Evolutionary conservation across 2,888 invertebrate genomes (phyloP).

Genomic region (Yponomeuta cagnagella): DNA sequence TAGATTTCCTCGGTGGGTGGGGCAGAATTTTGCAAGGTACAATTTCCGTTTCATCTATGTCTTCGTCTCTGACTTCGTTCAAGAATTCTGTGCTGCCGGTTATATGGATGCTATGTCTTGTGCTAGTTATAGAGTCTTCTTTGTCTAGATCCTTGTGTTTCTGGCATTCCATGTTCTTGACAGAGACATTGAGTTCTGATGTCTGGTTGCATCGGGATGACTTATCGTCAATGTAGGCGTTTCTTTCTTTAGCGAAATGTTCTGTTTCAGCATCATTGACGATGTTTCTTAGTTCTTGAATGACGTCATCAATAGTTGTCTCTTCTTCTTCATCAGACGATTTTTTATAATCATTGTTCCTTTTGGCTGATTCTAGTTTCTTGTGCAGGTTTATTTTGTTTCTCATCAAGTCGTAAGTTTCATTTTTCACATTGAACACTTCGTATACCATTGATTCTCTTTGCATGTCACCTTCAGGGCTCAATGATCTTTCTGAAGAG

Average conservation of each 20-base stretch:
- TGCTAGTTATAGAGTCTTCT: slow-evolving; percentile 73
- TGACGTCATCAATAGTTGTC: slow-evolving; percentile 91
- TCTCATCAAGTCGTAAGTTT: slow-evolving; percentile 68
- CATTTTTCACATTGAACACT: slow-evolving; percentile 76
- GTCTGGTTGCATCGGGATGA: slow-evolving; percentile 59
- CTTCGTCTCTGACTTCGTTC: slow-evolving; percentile 59
- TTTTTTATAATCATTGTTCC: slow-evolving; percentile 46
- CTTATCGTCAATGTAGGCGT: slow-evolving; percentile 41
- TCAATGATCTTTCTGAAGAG: slow-evolving; percentile 87
- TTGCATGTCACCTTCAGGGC: slow-evolving; percentile 81
- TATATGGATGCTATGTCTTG: slow-evolving; percentile 69
- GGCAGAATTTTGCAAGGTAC: slow-evolving; percentile 86
- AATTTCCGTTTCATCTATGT: slow-evolving; percentile 79
- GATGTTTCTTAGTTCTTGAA: slow-evolving; percentile 89
- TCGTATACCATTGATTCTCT: slow-evolving; percentile 78
- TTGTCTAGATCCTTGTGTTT: slow-evolving; percentile 55
- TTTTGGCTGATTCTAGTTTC: slow-evolving; percentile 50
- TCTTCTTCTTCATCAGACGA: slow-evolving; percentile 81
- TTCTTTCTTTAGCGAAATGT: slow-evolving; percentile 65
- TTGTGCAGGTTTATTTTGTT: slow-evolving; percentile 61
- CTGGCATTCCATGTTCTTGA: slow-evolving; percentile 48
- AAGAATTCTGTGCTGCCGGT: slow-evolving; percentile 65
- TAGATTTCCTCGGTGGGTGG: slow-evolving; percentile 85
- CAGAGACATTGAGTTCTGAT: slow-evolving; percentile 57
- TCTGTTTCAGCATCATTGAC: slow-evolving; percentile 89